Conservation (phyloP, 2,113 vertebrate species). For the Damaliscus lunatus region DNA sequence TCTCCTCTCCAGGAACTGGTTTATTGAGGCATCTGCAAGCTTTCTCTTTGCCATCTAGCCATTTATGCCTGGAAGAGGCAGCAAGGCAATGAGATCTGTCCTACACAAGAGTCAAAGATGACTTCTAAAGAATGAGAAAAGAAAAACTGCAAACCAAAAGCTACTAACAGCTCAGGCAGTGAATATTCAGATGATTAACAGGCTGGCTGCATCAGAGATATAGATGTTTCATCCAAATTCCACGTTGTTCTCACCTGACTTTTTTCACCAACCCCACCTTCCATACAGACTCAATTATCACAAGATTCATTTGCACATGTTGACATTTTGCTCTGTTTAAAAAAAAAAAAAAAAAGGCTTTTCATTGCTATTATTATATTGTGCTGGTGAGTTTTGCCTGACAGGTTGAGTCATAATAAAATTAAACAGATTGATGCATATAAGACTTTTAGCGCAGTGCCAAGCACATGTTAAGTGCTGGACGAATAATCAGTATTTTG, state of each 20-base stretch:
- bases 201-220: background rate
- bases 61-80: background rate
- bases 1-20: background rate
- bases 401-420: slow-evolving; percentile 18
- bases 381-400: slow-evolving; percentile 5
- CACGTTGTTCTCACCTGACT: background rate
- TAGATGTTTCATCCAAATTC: slow-evolving; percentile 23
- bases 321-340: slow-evolving; percentile 41
- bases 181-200: background rate
- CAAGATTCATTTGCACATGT: slow-evolving; percentile 23
- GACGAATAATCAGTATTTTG: background rate
- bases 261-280: background rate
- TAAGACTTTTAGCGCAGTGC: background rate
- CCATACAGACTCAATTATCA: background rate
- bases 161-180: background rate
- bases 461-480: background rate
- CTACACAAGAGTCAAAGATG: background rate
- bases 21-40: background rate
- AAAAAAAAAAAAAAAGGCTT: background rate
- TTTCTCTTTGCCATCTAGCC: background rate
- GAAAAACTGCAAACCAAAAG: background rate
- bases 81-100: background rate
- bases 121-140: background rate
- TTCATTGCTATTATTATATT: background rate
- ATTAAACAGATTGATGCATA: background rate